Conservation (phyloP, 2,797 vertebrate genomes). For the Potorous gilbertii region DNA sequence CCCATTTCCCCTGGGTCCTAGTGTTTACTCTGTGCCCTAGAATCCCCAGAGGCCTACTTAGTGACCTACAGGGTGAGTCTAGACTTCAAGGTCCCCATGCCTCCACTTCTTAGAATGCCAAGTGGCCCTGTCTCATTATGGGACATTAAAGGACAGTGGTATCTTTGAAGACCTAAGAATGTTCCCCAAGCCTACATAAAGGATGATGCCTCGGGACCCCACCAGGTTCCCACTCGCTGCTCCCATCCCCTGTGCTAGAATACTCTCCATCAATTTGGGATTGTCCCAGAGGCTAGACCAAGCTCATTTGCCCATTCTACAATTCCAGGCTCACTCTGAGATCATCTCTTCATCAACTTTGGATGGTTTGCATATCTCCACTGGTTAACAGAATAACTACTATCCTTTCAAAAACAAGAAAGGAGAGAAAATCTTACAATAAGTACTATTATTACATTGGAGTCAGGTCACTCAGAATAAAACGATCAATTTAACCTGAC, state of each 20-base stretch:
- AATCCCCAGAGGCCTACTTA: neutral
- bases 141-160: neutral
- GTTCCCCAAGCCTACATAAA: neutral
- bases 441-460: no score
- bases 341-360: neutral
- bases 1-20: neutral
- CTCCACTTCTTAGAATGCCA: neutral
- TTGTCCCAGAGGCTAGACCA: neutral
- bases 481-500: neutral
- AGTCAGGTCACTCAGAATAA: neutral
- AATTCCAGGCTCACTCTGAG: neutral
- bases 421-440: neutral
- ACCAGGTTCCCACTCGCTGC: neutral
- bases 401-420: neutral
- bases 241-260: neutral
- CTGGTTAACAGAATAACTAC: neutral
- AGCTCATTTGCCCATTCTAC: neutral
- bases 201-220: neutral
- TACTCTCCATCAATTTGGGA: neutral
- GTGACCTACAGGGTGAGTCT: neutral
- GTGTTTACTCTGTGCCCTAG: neutral
- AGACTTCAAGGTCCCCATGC: neutral
- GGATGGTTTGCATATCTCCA: neutral
- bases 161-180: neutral
- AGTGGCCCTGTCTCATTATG: neutral